Evolutionary conservation across 2,113 vertebrate species (phyloP).

Genomic region (Synchiropus splendidus): DNA sequence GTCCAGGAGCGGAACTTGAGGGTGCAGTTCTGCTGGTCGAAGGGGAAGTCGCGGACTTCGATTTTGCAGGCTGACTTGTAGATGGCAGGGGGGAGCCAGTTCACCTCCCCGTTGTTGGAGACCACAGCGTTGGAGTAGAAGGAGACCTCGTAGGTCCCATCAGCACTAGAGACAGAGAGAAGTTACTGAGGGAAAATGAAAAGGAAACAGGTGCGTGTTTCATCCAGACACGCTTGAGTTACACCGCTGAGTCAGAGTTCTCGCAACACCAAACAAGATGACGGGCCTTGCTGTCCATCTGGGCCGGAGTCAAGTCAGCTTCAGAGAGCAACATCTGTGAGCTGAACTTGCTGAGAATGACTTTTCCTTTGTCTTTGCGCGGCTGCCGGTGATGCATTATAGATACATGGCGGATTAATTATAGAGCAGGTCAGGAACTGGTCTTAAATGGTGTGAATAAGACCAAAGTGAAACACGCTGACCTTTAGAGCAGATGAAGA

Average conservation of each 20-base stretch:
- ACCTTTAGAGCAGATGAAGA: too few species aligned
- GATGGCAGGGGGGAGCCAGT: constrained; percentile 74
- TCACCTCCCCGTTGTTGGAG: constrained; percentile 68
- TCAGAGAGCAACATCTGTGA: too few species aligned
- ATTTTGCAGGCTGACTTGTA: constrained; percentile 76
- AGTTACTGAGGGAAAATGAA: constrained; percentile 16
- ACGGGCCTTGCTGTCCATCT: too few species aligned
- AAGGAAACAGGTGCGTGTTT: too few species aligned
- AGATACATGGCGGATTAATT: constrained; percentile 47
- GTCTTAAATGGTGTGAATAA: constrained; percentile 31
- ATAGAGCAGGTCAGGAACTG: constrained; percentile 44
- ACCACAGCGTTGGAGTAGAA: constrained; percentile 72
- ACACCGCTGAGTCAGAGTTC: too few species aligned
- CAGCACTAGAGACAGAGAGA: constrained; percentile 40
- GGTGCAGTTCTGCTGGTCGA: constrained; percentile 77
- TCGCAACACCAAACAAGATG: too few species aligned
- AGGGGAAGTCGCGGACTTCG: constrained; percentile 72
- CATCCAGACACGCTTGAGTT: too few species aligned
- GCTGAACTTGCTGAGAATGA: constrained; percentile 37
- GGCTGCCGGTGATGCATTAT: constrained; percentile 46
- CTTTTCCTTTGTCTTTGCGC: constrained; percentile 18
- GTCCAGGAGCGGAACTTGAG: constrained; percentile 76
- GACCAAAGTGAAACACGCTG: too few species aligned
- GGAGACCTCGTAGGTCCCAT: constrained; percentile 74
- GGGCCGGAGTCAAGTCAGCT: too few species aligned